phyloP scores from a whole-genome alignment of 1,140 invertebrate species.

The Prorops nasuta region DNA sequence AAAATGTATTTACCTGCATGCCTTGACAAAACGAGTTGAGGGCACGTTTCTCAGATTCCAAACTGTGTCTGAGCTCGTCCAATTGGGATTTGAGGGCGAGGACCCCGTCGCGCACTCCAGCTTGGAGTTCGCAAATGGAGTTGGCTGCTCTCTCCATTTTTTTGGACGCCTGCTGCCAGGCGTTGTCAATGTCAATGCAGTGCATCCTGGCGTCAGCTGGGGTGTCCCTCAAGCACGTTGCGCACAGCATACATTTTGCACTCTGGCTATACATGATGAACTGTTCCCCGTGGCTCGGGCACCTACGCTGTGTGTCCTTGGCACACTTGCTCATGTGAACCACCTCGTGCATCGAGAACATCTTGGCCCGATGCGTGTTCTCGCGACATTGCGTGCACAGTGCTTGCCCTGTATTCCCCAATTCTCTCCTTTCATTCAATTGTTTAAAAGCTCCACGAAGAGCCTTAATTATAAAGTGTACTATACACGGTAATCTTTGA shows the following conservation, averaged over 20 bases:
- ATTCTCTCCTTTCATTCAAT: too few relatives aligned
- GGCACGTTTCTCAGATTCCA: constrained; percentile 66
- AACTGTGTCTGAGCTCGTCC: constrained; percentile 65
- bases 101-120: constrained; percentile 64
- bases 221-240: constrained; percentile 69
- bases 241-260: constrained; percentile 68
- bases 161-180: constrained; percentile 68
- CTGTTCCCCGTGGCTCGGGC: constrained; percentile 66
- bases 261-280: constrained; percentile 72
- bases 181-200: constrained; percentile 71
- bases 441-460: too few relatives aligned
- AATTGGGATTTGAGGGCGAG: constrained; percentile 65
- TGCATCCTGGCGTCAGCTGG: constrained; percentile 64
- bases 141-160: constrained; percentile 63
- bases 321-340: constrained; percentile 70
- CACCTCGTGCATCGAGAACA: constrained; percentile 72
- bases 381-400: constrained; percentile 68
- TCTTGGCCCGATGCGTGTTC: constrained; percentile 71
- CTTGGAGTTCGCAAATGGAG: constrained; percentile 63
- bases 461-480: too few relatives aligned
- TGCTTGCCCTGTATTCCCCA: constrained; percentile 68
- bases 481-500: background rate
- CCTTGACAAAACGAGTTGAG: constrained; percentile 68
- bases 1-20: constrained; percentile 48
- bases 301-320: constrained; percentile 67